Base-by-base conservation (phyloP, 1,140 invertebrate species). In the Coenobita brevimanus region DNA sequence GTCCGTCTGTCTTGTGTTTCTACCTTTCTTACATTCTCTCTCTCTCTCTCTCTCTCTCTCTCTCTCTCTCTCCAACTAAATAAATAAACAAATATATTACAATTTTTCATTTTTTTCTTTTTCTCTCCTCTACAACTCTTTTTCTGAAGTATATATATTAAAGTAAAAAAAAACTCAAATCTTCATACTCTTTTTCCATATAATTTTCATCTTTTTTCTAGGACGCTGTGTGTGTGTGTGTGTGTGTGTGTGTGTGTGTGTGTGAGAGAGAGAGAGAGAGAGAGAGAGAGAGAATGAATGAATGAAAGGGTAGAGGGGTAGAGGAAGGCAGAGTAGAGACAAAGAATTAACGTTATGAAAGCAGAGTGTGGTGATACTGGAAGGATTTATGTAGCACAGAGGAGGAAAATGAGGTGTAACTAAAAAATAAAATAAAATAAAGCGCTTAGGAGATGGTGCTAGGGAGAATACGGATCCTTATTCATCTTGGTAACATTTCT, bases 21-120 rank as follows among this genome's bases (percentile, higher is more conserved):
- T n/a, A 8, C n/a, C 3, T 17, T 2, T 43, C 13, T 15, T n/a
- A 10, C 76, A 15, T 33, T 64, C 79, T 64, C 79, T 64, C 79
- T 38, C 54, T 64, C 79, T 64, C 57, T 8, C 57, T 64, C 79
- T 60, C 30, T 38, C 57, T 81, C 79, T 57, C 43, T 80, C 50
- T 60, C n/a, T 36, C 33, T 80, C 43, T 60, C 33, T 80, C 0
- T 33, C 27, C 27, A 13, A 0, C 6, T 50, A 0, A n/a, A 21
- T 3, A 57, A 57, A 13, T 57, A 13, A 57, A 10, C 10, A 57
- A n/a, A n/a, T 13, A n/a, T 13, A n/a, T 13, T 10, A 57, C 10
- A 57, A 21, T 21, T 33, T n/a, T 73, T 36, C 1, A 1, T n/a
- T 21, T 38, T 4, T 3, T 21, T 0, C 69, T 33, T 21, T 38